Evolutionary conservation across 2,113 vertebrate species (phyloP).

Genomic region (Acinonyx jubatus): DNA sequence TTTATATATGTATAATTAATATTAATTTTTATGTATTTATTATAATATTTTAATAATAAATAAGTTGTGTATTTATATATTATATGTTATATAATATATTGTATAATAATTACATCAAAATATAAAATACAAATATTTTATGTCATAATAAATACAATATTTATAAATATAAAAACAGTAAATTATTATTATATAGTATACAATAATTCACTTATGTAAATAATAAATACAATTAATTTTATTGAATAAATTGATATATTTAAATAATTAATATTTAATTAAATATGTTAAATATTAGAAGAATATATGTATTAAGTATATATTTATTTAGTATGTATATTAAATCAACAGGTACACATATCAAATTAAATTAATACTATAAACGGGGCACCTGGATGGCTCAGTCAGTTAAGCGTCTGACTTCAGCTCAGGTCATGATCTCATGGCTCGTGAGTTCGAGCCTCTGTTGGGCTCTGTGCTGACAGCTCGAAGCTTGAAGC

Average conservation of each 20-base stretch:
- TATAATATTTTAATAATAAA: not conserved
- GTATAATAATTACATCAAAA: not conserved
- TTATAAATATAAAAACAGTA: not conserved
- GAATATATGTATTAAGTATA: not conserved
- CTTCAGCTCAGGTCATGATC: not conserved
- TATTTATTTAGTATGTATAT: not conserved
- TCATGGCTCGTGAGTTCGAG: not conserved
- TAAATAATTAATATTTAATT: not conserved
- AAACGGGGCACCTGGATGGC: not conserved
- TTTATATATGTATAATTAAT: not conserved
- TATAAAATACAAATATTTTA: not conserved
- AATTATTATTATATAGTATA: not conserved
- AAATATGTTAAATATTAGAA: not conserved
- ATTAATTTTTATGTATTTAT: not conserved
- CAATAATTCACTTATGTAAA: not conserved
- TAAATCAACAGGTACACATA: not conserved
- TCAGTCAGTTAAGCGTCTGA: not conserved
- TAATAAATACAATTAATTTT: not conserved
- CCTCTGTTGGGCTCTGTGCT: not conserved
- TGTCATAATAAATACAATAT: not conserved
- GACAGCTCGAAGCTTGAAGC: too few species aligned
- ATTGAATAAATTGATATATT: not conserved
- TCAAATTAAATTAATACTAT: not conserved
- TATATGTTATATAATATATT: not conserved
- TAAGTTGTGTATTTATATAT: not conserved